Conservation (phyloP, 2,888 invertebrate genomes). For the Limnephilus auricula region DNA sequence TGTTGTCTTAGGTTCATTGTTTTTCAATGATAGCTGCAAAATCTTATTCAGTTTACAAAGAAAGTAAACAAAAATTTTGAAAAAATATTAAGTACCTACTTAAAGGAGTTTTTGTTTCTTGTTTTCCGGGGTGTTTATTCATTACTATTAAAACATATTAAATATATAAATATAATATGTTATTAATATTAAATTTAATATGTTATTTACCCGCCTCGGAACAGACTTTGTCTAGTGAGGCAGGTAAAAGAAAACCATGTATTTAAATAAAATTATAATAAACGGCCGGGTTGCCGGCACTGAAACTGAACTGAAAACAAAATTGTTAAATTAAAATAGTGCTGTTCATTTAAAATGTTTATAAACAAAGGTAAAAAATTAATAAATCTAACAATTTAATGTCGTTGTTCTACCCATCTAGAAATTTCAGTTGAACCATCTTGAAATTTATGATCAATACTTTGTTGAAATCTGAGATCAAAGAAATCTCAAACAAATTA, state of each 20-base stretch:
- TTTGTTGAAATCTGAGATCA: neutral
- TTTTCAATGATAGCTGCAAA: no score
- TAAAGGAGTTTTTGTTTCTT: neutral
- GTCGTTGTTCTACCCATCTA: neutral
- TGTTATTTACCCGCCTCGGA: no score
- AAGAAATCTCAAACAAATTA: neutral
- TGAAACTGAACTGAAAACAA: no score
- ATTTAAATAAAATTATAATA: no score
- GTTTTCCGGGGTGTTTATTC: no score
- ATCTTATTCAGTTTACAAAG: neutral
- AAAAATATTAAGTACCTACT: neutral
- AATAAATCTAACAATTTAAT: neutral
- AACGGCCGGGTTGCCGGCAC: no score
- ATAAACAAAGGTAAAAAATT: neutral
- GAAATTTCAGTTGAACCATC: neutral
- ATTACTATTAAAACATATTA: neutral
- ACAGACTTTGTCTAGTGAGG: no score
- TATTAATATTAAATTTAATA: no score
- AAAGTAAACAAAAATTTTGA: neutral
- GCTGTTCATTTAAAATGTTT: neutral
- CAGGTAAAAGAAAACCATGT: no score
- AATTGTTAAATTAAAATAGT: neutral
- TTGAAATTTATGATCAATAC: neutral
- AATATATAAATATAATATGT: no score
- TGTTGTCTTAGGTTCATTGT: no score